Percentiles rank a stretch among this genome's conserved stretches.
Conservation (phyloP, 2,797 vertebrate genomes). For the Hydrocynus forskahlii region DNA sequence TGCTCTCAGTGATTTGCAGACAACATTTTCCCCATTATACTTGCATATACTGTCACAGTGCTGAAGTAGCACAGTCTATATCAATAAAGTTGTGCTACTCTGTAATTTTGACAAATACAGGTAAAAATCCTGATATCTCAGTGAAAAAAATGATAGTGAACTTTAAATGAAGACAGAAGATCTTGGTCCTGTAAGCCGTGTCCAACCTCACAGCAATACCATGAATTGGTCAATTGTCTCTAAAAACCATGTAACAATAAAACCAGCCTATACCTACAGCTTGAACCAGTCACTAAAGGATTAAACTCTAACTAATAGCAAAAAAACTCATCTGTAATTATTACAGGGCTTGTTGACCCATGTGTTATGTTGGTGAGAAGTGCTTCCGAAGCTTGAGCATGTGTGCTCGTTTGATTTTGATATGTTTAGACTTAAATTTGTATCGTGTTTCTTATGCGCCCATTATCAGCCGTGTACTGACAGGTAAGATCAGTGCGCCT, state of each 20-base stretch:
- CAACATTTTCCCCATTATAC: too few relatives aligned
- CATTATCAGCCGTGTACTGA: conserved; percentile 13
- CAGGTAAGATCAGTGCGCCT: conserved; percentile 12
- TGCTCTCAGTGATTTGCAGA: too few relatives aligned
- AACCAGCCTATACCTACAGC: neutral
- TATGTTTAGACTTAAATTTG: conserved; percentile 35
- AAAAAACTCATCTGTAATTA: neutral
- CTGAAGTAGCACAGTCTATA: too few relatives aligned
- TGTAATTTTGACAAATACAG: too few relatives aligned
- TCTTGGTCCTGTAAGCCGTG: neutral
- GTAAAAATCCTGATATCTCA: too few relatives aligned
- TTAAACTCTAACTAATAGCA: neutral
- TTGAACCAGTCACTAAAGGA: neutral
- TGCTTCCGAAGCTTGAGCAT: neutral
- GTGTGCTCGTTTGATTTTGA: neutral
- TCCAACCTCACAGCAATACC: neutral
- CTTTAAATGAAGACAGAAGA: neutral
- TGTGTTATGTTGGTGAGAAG: neutral
- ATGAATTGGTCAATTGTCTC: neutral
- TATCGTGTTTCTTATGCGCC: conserved; percentile 38
- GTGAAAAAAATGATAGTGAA: too few relatives aligned
- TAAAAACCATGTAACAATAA: neutral
- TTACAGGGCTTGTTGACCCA: too few relatives aligned
- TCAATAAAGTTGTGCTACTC: too few relatives aligned
- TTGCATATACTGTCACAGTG: too few relatives aligned